These are phyloP conservation scores for Austrofundulus limnaeus DNA, from an alignment of 2,113 vertebrate species.

Conservation along the genomic window DNA sequence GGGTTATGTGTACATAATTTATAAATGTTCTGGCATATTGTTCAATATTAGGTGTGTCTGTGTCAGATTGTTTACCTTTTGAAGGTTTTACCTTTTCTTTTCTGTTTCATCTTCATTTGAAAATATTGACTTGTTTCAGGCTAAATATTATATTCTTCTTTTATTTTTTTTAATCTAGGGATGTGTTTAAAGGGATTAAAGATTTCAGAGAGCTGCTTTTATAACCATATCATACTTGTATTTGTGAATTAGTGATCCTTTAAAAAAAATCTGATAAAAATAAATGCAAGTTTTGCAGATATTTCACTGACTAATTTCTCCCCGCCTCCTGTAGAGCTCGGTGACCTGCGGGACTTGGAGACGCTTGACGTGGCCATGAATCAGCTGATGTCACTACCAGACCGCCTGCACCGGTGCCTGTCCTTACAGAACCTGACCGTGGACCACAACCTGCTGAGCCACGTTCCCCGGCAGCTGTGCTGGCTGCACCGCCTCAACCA, in stretches of 20 bases:
- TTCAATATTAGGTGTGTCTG: no score
- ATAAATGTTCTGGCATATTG: no score
- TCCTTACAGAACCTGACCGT: constrained; percentile 92
- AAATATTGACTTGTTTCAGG: neutral
- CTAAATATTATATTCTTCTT: no score
- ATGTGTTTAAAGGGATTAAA: neutral
- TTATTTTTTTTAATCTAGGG: neutral
- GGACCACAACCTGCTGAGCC: constrained; percentile 88
- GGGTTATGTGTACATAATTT: no score
- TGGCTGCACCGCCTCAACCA: constrained; percentile 93
- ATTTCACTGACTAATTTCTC: neutral
- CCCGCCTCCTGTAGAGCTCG: constrained; percentile 82
- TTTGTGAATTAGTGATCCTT: no score
- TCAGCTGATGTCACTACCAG: constrained; percentile 85
- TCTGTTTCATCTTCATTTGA: no score
- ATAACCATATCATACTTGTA: no score
- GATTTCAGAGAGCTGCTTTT: no score
- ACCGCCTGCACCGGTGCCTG: constrained; percentile 89
- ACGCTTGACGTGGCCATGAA: constrained; percentile 94
- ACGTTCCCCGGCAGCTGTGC: constrained; percentile 91
- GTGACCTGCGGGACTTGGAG: constrained; percentile 91
- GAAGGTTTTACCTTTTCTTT: no score
- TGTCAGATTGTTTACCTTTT: no score
- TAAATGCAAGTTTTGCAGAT: no score
- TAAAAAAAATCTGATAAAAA: no score